Evolutionary conservation across 2,797 vertebrate species (phyloP).

Genomic region (Bradypus variegatus): DNA sequence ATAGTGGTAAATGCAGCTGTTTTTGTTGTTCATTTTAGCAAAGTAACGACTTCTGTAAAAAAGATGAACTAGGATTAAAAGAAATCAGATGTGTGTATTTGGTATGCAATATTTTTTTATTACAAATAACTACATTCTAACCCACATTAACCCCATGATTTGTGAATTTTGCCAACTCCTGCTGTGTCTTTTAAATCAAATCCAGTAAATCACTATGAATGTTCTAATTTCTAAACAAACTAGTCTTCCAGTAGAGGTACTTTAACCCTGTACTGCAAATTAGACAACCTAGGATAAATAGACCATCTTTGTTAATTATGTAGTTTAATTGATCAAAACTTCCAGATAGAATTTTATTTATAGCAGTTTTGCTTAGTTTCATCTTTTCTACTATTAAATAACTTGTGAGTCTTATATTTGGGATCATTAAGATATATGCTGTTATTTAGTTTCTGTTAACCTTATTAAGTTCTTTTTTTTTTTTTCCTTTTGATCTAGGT

Average conservation of each 20-base stretch:
- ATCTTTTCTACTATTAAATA: slow-evolving; percentile 53
- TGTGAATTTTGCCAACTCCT: slow-evolving; percentile 77
- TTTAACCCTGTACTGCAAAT: slow-evolving; percentile 62
- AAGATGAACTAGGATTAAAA: slow-evolving; percentile 79
- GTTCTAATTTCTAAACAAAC: slow-evolving; percentile 74
- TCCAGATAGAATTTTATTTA: slow-evolving; percentile 65
- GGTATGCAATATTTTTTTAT: slow-evolving; percentile 78
- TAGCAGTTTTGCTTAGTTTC: slow-evolving; percentile 55
- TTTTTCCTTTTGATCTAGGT: neutral
- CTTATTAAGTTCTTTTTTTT: slow-evolving; percentile 44
- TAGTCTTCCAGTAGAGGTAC: slow-evolving; percentile 65
- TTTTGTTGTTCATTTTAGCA: slow-evolving; percentile 65
- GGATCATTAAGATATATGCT: slow-evolving; percentile 49
- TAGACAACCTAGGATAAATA: slow-evolving; percentile 68
- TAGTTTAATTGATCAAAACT: slow-evolving; percentile 70
- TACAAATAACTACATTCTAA: slow-evolving; percentile 80
- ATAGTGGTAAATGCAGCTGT: slow-evolving; percentile 59
- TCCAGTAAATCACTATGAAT: slow-evolving; percentile 74
- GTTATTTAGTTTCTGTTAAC: slow-evolving; percentile 47
- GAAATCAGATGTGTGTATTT: slow-evolving; percentile 81
- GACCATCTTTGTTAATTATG: slow-evolving; percentile 71
- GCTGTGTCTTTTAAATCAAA: slow-evolving; percentile 76
- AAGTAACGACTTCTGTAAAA: slow-evolving; percentile 71
- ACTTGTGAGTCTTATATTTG: slow-evolving; percentile 8
- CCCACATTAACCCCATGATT: slow-evolving; percentile 79